phyloP scores from a whole-genome alignment of 1,140 invertebrate genomes.

The Octopus bimaculoides region DNA sequence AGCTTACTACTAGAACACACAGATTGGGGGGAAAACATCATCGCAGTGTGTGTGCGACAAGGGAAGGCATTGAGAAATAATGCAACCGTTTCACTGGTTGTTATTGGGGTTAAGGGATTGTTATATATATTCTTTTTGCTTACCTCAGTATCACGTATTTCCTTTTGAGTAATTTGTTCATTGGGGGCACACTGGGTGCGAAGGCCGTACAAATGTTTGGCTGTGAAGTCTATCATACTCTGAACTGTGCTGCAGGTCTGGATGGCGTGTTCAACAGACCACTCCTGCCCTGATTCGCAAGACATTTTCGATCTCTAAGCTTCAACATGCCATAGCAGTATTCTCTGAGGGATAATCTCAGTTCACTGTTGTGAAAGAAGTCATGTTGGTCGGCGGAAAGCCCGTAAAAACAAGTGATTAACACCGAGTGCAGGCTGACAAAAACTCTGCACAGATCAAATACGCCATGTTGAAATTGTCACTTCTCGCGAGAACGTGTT shows the following conservation, averaged over 20 bases:
- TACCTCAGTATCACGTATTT: constrained; percentile 91
- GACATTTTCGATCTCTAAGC: constrained; percentile 31
- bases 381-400: constrained; percentile 12
- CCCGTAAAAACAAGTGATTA: constrained; percentile 9
- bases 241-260: constrained; percentile 64
- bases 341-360: background rate
- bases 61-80: too few species aligned
- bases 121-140: too few species aligned
- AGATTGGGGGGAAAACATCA: too few species aligned
- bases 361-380: background rate
- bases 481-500: background rate
- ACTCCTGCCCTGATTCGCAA: constrained; percentile 41
- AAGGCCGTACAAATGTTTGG: constrained; percentile 84
- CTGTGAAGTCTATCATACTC: constrained; percentile 93
- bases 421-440: constrained; percentile 5
- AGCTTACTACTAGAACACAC: too few species aligned
- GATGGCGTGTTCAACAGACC: constrained; percentile 47
- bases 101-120: too few species aligned
- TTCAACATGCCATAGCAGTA: constrained; percentile 14
- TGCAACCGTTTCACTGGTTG: too few species aligned
- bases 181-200: constrained; percentile 88
- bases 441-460: background rate
- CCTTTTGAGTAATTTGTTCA: constrained; percentile 88
- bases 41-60: too few species aligned
- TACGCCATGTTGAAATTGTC: constrained; percentile 10